phyloP scores from a whole-genome alignment of 2,797 vertebrate genomes.

The Hapalemur alaotrensis region DNA sequence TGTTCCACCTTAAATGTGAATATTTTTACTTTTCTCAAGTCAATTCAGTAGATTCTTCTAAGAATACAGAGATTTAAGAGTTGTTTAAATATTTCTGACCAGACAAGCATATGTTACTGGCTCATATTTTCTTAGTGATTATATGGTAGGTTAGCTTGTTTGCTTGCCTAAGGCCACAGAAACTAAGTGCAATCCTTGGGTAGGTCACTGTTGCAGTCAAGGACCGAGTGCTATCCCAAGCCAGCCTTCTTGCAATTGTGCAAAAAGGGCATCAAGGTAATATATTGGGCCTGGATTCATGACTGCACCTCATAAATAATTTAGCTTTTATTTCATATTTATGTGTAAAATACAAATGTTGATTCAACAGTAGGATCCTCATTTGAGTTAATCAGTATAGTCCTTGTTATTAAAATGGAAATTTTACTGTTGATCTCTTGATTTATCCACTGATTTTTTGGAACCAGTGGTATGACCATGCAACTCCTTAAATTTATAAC shows the following conservation, averaged over 20 bases:
- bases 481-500: background rate
- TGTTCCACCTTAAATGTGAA: background rate
- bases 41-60: background rate
- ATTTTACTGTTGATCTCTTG: background rate
- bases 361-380: background rate
- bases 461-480: background rate
- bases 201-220: background rate
- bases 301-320: background rate
- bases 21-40: background rate
- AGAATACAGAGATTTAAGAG: background rate
- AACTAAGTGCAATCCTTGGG: background rate
- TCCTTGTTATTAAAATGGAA: background rate
- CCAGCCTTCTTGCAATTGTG: background rate
- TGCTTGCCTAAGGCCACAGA: background rate
- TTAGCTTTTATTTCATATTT: background rate
- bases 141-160: background rate
- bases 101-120: background rate
- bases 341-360: background rate
- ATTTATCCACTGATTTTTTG: background rate
- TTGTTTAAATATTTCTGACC: background rate
- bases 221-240: accelerated
- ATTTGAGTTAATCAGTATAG: background rate
- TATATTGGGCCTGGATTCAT: background rate
- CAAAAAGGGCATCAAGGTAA: background rate
- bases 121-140: background rate